Evolutionary conservation across 2,113 vertebrate genomes (phyloP).

Genomic region (Apus apus): DNA sequence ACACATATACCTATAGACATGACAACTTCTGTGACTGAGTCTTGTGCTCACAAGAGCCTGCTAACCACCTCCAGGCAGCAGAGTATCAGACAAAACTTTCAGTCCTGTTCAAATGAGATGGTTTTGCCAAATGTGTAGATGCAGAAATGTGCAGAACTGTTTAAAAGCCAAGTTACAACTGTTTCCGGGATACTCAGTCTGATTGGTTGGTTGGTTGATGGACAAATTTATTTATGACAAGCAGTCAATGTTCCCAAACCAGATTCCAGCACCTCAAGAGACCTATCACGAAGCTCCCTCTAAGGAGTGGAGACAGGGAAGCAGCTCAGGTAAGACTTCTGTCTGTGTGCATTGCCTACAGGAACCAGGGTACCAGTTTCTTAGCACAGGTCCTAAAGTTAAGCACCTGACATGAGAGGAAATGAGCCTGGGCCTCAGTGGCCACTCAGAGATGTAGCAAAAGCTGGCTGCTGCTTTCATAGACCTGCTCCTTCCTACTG

Average conservation of each 20-base stretch:
- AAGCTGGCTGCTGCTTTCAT: neutral
- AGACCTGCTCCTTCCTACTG: neutral
- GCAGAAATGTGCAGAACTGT: neutral
- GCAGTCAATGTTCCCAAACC: neutral
- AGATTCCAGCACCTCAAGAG: neutral
- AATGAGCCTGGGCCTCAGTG: neutral
- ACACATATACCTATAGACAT: rapidly evolving
- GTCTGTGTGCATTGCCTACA: neutral
- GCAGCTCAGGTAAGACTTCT: neutral
- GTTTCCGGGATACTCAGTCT: neutral
- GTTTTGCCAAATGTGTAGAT: neutral
- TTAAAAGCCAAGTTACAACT: neutral
- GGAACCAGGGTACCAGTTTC: neutral
- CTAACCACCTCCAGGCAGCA: neutral
- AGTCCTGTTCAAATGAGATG: neutral
- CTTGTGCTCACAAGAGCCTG: neutral
- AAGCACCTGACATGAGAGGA: neutral
- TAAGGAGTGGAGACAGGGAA: neutral
- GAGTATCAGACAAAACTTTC: neutral
- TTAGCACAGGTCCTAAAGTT: neutral
- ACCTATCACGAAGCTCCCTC: neutral
- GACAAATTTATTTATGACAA: neutral
- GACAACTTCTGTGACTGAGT: neutral
- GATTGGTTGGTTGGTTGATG: neutral
- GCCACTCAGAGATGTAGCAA: neutral